phyloP scores from a whole-genome alignment of 1,140 invertebrate species.

The Drosophila parabipectinata region DNA sequence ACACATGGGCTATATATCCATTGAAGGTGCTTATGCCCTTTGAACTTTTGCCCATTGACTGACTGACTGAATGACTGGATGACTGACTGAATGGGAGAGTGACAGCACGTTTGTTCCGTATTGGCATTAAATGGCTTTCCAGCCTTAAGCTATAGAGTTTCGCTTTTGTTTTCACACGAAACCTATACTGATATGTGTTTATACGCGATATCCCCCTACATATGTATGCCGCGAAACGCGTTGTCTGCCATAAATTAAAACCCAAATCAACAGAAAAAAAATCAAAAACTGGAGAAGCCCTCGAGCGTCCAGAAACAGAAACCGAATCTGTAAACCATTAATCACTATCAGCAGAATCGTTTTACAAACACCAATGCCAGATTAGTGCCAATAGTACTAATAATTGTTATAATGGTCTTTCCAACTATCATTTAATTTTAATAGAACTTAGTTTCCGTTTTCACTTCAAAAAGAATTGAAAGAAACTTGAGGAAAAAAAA shows the following conservation, averaged over 20 bases:
- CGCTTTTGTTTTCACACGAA: slow-evolving; percentile 65
- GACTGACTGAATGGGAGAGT: slow-evolving; percentile 18
- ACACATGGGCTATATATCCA: slow-evolving; percentile 3
- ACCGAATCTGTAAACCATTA: slow-evolving; percentile 48
- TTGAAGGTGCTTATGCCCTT: slow-evolving; percentile 62
- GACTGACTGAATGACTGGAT: slow-evolving; percentile 8
- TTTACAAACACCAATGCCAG: slow-evolving; percentile 50
- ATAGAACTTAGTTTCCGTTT: slow-evolving; percentile 11
- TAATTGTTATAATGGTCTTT: slow-evolving; percentile 47
- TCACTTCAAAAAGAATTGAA: slow-evolving; percentile 1
- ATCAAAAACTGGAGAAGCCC: slow-evolving; percentile 14
- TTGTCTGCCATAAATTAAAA: slow-evolving; percentile 68
- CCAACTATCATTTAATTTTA: slow-evolving; percentile 44
- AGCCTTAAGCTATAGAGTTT: slow-evolving; percentile 47
- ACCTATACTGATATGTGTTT: background rate
- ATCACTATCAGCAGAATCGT: slow-evolving; percentile 70
- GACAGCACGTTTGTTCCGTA: slow-evolving; percentile 20
- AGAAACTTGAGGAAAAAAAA: too few species aligned
- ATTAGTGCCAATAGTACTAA: slow-evolving; percentile 67
- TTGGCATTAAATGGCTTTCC: slow-evolving; percentile 62
- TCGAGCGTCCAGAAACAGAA: slow-evolving; percentile 21
- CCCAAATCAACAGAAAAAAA: slow-evolving; percentile 37
- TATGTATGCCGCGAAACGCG: slow-evolving; percentile 55
- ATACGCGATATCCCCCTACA: slow-evolving; percentile 17
- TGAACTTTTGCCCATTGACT: slow-evolving; percentile 53